Evolutionary conservation across 2,888 invertebrate species (phyloP), one percentile per base, ranked within the genome.

Genomic region (Diadegma fenestrale): DNA sequence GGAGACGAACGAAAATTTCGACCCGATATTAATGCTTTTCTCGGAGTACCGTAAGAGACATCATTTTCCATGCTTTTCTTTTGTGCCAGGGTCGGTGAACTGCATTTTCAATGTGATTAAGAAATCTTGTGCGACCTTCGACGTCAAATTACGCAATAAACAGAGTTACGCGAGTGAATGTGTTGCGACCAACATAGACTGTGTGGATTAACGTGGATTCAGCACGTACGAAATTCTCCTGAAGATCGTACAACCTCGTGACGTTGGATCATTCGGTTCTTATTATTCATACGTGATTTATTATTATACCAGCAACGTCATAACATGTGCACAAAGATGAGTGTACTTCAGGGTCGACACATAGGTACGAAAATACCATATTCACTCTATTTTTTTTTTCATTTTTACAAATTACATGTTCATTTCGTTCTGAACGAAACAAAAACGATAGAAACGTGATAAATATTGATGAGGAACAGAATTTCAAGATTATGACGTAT

Each of bases 241-340:
- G 63, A 68, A 17, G 66, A 61, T 78, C 54, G 19, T 58, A 45
- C 69, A 10, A n/a, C 17, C 30, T 58, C 45, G 84, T 51, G 72
- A 82, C 61, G n/a, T 78, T 48, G 14, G 33, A 48, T n/a, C 33
- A 2, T 51, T 33, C 12, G 64, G 51, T 51, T 48, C 63, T 58
- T 17, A 45, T 33, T 66, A 2, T 22, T 14, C 68, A 51, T 37
- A 69, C 22, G 82, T 69, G 45, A 81, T 85, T 54, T 37, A 61
- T 63, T 8, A 22, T 22, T 12, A 26, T 5, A 26, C 14, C 45
- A 77, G 37, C 43, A 45, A 51, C 71, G 76, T 48, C 33, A 73
- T 86, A 86, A 89, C 86, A 93, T 94, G 94, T 93, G 94, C 90
- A 92, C 93, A 89, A 94, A 94, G 89, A 94, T 94, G 93, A 93